Conservation (phyloP, 2,888 invertebrate species). For the Andrena fulva region DNA sequence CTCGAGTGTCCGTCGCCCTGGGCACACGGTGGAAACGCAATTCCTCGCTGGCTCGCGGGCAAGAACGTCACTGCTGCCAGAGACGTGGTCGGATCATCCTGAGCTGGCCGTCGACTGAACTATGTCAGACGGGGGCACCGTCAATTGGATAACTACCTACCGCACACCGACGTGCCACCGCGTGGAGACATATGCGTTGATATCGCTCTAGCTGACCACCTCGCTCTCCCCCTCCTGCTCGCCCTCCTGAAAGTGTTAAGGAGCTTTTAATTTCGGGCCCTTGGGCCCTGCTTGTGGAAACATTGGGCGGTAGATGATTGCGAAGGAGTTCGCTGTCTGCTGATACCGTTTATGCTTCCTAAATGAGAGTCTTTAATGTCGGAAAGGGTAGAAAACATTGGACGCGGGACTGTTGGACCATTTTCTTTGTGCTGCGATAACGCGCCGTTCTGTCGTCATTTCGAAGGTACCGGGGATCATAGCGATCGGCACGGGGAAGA, state of each 20-base stretch:
- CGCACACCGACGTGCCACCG: conserved; percentile 71
- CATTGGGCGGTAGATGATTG: too few species aligned
- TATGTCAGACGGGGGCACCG: conserved; percentile 82
- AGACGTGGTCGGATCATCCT: conserved; percentile 75
- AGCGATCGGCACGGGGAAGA: conserved; percentile 66
- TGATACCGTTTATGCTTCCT: background rate
- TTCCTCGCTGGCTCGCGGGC: background rate
- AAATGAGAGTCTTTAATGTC: too few species aligned
- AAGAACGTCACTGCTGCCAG: conserved; percentile 50
- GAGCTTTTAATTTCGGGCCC: conserved; percentile 28
- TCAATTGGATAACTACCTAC: conserved; percentile 84
- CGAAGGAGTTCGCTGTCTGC: fast-evolving
- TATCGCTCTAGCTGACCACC: conserved; percentile 38
- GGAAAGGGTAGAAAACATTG: too few species aligned
- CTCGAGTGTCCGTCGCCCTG: background rate
- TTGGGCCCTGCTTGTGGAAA: background rate
- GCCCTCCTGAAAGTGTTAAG: conserved; percentile 29
- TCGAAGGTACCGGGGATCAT: conserved; percentile 59
- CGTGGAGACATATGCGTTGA: conserved; percentile 47
- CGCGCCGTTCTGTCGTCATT: conserved; percentile 40
- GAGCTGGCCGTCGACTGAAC: conserved; percentile 82
- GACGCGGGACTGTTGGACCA: background rate
- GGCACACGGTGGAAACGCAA: conserved; percentile 14
- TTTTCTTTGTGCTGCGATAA: background rate
- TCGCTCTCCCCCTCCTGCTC: conserved; percentile 12